phyloP scores from a whole-genome alignment of 2,797 vertebrate genomes.

The Malacoctenus gilli region DNA sequence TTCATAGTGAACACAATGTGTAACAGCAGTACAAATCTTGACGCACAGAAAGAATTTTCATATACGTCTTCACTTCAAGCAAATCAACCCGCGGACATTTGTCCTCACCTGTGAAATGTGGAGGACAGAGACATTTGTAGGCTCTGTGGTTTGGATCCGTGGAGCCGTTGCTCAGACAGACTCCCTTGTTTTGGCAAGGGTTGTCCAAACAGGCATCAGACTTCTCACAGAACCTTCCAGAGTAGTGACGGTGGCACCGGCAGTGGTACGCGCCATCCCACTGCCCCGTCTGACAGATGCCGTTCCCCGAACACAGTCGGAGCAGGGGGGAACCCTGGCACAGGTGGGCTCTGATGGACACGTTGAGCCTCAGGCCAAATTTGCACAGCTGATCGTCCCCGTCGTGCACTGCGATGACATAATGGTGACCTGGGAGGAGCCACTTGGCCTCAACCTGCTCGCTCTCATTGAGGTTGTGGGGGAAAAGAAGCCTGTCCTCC shows the following conservation, averaged over 20 bases:
- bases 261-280: conserved; percentile 81
- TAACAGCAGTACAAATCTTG: too few species aligned
- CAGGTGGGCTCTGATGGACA: conserved; percentile 82
- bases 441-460: conserved; percentile 78
- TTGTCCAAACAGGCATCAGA: conserved; percentile 78
- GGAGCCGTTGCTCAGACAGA: conserved; percentile 74
- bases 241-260: conserved; percentile 79
- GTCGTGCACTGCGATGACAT: conserved; percentile 80
- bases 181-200: conserved; percentile 83
- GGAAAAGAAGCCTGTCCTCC: conserved; percentile 77
- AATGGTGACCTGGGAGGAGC: conserved; percentile 83
- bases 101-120: conserved; percentile 83
- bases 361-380: conserved; percentile 82
- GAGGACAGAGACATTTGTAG: conserved; percentile 81
- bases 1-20: too few species aligned
- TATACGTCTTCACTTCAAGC: too few species aligned
- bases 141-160: conserved; percentile 63
- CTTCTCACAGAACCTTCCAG: conserved; percentile 85
- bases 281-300: conserved; percentile 79
- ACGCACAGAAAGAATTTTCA: too few species aligned
- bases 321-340: conserved; percentile 79
- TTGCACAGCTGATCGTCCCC: conserved; percentile 74
- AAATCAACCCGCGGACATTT: too few species aligned
- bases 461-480: conserved; percentile 69
- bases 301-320: conserved; percentile 84